Evolutionary conservation across 2,113 vertebrate species (phyloP), one percentile per base, ranked within the genome.

Genomic region (Pseudolaguvia tuberculata): DNA sequence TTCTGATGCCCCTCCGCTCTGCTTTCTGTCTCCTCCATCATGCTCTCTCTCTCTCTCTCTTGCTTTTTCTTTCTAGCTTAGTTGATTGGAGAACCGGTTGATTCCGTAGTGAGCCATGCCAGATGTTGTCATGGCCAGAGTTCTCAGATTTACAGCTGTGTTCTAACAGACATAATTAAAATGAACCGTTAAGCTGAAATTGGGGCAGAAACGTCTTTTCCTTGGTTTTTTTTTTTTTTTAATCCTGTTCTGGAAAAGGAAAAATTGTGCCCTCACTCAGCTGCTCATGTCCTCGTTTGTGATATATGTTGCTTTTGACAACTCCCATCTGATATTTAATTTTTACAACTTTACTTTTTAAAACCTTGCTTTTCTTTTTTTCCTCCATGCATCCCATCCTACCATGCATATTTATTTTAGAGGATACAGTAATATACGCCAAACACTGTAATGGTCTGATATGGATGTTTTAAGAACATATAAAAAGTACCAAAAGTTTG

Each of bases 111-210:
- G 79, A 77, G 62, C 52, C 53, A 53, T 80, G 76, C 80, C 80
- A 84, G 80, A 82, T 79, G 76, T 80, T 79, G 78, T 76, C 72
- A 80, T 73, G 75, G 67, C 76, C 76, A 79, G 70, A 81, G 78
- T 79, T 74, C 74, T 77, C 63, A 69, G 75, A 79, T 79, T 81
- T 81, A 80, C 73, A 80, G 80, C 78, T 74, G 50, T 48, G 58
- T 73, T 80, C 70, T 76, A 78, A 82, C 78, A 77, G 73, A 73
- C 65, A 74, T 77, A 82, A 84, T 84, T 75, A 84, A 84, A 80
- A 68, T 73, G 59, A 82, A 80, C 67, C 61, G 73, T 78, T 73
- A 65, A 78, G 70, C 71, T 69, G 73, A 61, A 76, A 69, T 70
- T n/a, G 53, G 78, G 67, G 75, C 21, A 69, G 74, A 69, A 72